phyloP scores from a whole-genome alignment of 2,113 vertebrate species.

The Pteronura brasiliensis region DNA sequence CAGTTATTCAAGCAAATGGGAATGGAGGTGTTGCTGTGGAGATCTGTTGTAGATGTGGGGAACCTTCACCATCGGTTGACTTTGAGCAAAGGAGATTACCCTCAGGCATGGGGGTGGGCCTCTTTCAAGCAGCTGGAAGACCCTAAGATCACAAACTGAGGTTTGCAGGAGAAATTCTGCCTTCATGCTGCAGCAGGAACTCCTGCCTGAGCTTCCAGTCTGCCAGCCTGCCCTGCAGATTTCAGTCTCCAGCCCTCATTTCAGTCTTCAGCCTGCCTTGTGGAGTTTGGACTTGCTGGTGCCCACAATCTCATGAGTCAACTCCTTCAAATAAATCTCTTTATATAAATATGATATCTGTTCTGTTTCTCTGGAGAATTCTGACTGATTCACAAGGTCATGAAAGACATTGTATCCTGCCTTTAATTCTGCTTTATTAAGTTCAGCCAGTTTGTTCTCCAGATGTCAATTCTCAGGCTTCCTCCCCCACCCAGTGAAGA shows the following conservation, averaged over 20 bases:
- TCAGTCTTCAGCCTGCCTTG: not conserved
- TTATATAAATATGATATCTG: fast-evolving
- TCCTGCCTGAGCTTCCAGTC: not conserved
- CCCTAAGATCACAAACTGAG: not conserved
- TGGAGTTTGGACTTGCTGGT: not conserved
- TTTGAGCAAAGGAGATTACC: no score
- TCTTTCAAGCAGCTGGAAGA: not conserved
- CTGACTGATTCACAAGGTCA: not conserved
- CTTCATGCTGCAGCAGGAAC: fast-evolving
- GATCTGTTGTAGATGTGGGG: fast-evolving
- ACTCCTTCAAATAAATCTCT: not conserved
- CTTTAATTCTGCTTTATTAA: no score
- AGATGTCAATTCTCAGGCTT: not conserved
- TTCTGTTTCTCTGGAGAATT: not conserved
- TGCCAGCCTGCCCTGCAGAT: fast-evolving
- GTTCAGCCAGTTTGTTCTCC: not conserved
- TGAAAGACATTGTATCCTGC: not conserved
- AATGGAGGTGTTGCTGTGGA: not conserved
- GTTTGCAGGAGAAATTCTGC: not conserved
- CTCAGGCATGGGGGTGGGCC: not conserved
- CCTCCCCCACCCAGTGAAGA: not conserved
- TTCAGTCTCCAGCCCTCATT: not conserved
- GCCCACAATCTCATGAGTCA: not conserved
- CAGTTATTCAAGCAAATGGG: not conserved
- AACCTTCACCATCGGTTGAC: not conserved